A percentile compares a stretch with the other conserved stretches of the same genome.
Evolutionary conservation across 2,797 vertebrate genomes (phyloP).

Genomic region (Nyctalus aviator): DNA sequence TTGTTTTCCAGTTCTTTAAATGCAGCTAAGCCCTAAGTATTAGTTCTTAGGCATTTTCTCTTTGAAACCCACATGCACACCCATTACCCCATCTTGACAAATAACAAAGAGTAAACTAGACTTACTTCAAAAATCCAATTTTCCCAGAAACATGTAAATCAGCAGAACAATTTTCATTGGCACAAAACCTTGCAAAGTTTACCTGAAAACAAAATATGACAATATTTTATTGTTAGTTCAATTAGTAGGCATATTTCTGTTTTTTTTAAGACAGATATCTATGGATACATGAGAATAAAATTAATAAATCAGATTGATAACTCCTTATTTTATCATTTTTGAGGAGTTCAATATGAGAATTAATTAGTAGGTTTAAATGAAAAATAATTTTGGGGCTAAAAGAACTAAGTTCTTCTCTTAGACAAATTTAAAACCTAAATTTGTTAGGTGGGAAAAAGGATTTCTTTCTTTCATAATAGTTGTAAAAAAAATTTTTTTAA

Average conservation of each 20-base stretch:
- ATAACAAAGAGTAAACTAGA: conserved; percentile 62
- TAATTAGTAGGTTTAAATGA: background rate
- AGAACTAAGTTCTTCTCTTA: background rate
- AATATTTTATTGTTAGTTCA: conserved; percentile 47
- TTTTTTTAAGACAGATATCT: background rate
- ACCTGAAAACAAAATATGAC: conserved; percentile 88
- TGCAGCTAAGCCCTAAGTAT: background rate
- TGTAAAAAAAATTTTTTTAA: background rate
- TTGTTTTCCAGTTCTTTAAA: background rate
- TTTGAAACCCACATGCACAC: background rate
- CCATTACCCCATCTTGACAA: background rate
- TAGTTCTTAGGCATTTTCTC: background rate
- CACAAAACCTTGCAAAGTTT: conserved; percentile 94
- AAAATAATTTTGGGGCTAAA: background rate
- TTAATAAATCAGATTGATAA: background rate
- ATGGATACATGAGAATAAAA: background rate
- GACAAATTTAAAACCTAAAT: background rate
- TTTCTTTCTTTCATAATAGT: background rate
- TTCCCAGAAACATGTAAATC: conserved; percentile 94
- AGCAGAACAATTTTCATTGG: conserved; percentile 93
- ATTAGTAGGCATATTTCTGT: background rate
- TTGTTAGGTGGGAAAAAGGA: background rate
- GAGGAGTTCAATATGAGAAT: background rate
- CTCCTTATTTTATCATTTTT: background rate
- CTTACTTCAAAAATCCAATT: conserved; percentile 94